Conservation (phyloP, 37 sponge, comb jelly and placozoan genomes). For the Trichoplax adhaerens region DNA sequence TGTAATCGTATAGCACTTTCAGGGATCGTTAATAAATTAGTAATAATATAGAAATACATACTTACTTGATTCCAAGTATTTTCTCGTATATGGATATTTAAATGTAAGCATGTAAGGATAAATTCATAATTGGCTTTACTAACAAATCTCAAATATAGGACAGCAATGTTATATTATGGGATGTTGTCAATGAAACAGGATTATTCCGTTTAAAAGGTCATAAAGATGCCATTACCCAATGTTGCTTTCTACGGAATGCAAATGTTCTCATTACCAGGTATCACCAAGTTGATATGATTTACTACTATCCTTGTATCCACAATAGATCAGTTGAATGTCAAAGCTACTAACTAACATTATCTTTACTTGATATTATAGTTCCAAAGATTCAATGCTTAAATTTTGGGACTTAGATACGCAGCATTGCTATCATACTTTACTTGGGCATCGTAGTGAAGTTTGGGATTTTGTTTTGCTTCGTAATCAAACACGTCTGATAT, state of each 20-base stretch:
- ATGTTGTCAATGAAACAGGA: conserved; percentile 59
- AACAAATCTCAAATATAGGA: conserved; percentile 18
- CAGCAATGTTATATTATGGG: conserved; percentile 82
- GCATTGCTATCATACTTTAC: conserved; percentile 83
- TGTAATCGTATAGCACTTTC: too few relatives aligned
- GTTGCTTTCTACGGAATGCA: conserved; percentile 12
- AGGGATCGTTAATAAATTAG: too few relatives aligned
- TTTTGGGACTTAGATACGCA: conserved; percentile 86
- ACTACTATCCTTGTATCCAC: background rate
- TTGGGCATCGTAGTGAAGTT: conserved; percentile 57
- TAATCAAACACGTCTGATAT: conserved; percentile 29
- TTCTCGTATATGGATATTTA: too few relatives aligned
- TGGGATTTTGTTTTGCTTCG: conserved; percentile 25
- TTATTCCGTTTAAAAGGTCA: conserved; percentile 78
- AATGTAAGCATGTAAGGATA: too few relatives aligned
- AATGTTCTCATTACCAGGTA: conserved; percentile 68
- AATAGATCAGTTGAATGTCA: background rate
- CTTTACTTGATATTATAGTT: conserved; percentile 15
- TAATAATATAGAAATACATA: background rate
- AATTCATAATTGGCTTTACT: too few relatives aligned
- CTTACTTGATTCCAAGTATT: background rate
- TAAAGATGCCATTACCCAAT: conserved; percentile 63
- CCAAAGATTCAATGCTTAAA: conserved; percentile 76
- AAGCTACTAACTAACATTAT: too few relatives aligned
- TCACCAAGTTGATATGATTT: background rate